Conservation (phyloP, 2,113 vertebrate genomes). For the Tor tambroides region DNA sequence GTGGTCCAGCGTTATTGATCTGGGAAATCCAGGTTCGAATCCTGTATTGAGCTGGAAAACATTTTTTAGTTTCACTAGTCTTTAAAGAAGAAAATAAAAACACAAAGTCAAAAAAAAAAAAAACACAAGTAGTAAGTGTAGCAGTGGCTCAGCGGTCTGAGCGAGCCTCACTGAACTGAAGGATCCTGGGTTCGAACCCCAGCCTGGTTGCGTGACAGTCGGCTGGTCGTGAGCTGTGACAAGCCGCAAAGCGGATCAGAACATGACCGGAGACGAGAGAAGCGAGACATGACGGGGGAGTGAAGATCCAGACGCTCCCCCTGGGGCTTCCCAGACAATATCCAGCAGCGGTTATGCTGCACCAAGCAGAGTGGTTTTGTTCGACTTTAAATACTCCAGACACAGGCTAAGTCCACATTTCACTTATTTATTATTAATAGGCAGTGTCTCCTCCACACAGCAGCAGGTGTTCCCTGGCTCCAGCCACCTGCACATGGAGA, state of each 20-base stretch:
- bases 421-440: no score
- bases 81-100: not conserved
- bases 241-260: not conserved
- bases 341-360: not conserved
- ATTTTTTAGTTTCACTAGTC: no score
- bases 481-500: no score
- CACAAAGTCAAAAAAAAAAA: no score
- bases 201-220: not conserved
- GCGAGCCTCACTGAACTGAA: rapidly evolving
- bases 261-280: not conserved
- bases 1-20: no score
- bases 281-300: not conserved
- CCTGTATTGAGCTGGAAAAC: rapidly evolving
- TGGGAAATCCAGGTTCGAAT: not conserved
- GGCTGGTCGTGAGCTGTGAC: not conserved
- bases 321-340: no score
- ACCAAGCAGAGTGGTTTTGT: rapidly evolving
- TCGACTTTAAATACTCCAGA: not conserved
- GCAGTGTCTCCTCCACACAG: no score
- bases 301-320: not conserved
- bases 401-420: not conserved
- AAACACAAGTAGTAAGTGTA: rapidly evolving
- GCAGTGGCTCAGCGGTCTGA: not conserved
- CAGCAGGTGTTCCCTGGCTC: not conserved
- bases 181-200: not conserved